Percentiles rank a stretch among this genome's conserved stretches.
Evolutionary conservation across 2,888 invertebrate species (phyloP).

Genomic region (Andrena trimmerana): DNA sequence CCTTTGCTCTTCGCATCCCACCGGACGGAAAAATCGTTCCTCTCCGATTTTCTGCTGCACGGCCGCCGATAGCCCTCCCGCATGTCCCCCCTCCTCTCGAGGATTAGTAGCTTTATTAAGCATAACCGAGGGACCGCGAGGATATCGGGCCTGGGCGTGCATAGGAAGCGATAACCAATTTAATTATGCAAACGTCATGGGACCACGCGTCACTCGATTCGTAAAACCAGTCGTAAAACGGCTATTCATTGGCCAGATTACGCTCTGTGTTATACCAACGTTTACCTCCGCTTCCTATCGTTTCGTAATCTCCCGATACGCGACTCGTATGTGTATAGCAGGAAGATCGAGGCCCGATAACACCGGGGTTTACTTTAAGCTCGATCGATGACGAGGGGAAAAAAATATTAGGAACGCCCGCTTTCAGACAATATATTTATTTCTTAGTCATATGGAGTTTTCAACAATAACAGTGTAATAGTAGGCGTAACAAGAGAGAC

Average conservation of each 20-base stretch:
- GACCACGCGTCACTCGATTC: background rate
- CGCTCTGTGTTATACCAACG: background rate
- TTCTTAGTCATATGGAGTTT: constrained; percentile 84
- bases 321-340: too few species aligned
- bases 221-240: background rate
- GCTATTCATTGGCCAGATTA: background rate
- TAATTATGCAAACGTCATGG: constrained; percentile 1
- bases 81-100: background rate
- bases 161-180: background rate
- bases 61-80: too few species aligned
- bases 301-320: background rate
- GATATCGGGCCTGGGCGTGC: background rate
- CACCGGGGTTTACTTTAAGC: background rate
- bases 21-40: background rate
- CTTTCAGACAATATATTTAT: constrained; percentile 85
- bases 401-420: background rate
- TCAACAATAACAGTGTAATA: constrained; percentile 85
- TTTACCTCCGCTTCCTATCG: background rate
- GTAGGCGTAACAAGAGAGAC: constrained; percentile 85
- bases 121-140: background rate
- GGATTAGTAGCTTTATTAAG: background rate
- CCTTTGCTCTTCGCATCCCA: constrained; percentile 11
- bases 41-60: too few species aligned
- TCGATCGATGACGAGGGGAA: background rate
- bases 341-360: background rate